Evolutionary conservation across 2,113 vertebrate species (phyloP).

Genomic region (Planiliza haematocheilus): DNA sequence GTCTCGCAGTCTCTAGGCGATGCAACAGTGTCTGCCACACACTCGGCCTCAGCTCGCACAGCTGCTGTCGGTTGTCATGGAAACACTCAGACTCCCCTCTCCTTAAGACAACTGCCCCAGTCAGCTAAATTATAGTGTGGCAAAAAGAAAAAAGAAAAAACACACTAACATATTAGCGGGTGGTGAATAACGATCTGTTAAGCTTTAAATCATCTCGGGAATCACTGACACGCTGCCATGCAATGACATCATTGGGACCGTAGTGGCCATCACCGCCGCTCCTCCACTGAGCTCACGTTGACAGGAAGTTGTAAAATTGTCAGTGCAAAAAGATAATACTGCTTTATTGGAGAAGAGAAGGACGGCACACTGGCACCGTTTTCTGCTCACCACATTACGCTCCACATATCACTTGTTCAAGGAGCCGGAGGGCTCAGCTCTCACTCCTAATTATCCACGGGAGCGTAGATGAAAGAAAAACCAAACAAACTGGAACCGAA

Average conservation of each 20-base stretch:
- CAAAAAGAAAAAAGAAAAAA: conserved; percentile 34
- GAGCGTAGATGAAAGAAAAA: conserved; percentile 51
- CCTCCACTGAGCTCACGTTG: conserved; percentile 2
- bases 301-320: conserved; percentile 42
- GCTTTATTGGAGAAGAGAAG: conserved; percentile 30
- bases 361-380: conserved; percentile 35
- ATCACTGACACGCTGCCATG: conserved; percentile 21
- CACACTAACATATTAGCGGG: conserved; percentile 33
- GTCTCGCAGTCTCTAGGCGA: conserved; percentile 67
- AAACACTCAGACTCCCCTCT: conserved; percentile 75
- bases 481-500: conserved; percentile 53
- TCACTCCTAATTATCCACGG: conserved; percentile 58
- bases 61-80: conserved; percentile 82
- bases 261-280: conserved; percentile 2
- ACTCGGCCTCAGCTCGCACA: conserved; percentile 69
- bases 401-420: conserved; percentile 54
- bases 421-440: conserved; percentile 60
- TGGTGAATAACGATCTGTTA: background rate
- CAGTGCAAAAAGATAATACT: conserved; percentile 11
- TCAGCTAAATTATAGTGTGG: conserved; percentile 73
- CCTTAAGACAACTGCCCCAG: conserved; percentile 63
- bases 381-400: conserved; percentile 56
- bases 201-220: conserved; percentile 40
- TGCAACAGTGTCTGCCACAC: conserved; percentile 77
- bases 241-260: conserved; percentile 60